These are phyloP conservation scores for Sclerurus mexicanus DNA, from an alignment of 2,113 vertebrate species.

Conservation along the genomic window DNA sequence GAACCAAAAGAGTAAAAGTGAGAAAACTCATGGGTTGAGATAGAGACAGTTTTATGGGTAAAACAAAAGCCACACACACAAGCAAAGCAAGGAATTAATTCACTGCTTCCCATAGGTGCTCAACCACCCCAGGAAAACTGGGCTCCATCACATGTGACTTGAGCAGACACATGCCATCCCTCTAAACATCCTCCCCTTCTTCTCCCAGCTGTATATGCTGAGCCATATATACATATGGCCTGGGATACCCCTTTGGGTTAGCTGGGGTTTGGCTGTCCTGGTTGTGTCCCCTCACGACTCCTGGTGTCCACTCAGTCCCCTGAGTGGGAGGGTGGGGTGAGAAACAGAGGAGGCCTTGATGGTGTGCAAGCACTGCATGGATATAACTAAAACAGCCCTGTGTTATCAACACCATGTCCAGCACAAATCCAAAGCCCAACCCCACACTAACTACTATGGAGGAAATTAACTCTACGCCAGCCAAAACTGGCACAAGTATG, in stretches of 20 bases:
- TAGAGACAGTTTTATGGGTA: background rate
- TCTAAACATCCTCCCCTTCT: background rate
- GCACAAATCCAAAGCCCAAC: background rate
- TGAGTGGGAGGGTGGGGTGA: background rate
- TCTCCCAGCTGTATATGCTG: background rate
- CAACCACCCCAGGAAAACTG: background rate
- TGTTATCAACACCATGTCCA: background rate
- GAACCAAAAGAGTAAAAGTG: background rate
- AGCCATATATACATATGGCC: background rate
- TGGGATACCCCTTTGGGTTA: background rate
- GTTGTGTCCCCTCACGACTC: background rate
- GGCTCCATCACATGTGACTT: background rate
- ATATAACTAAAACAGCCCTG: background rate
- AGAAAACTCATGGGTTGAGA: background rate
- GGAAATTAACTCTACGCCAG: background rate
- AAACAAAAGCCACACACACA: background rate
- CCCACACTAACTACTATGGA: background rate
- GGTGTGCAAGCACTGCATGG: background rate
- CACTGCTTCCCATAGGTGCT: background rate
- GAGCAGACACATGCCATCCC: background rate
- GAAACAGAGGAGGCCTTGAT: background rate
- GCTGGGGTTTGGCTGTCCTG: background rate
- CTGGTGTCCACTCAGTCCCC: background rate
- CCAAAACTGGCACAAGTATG: background rate
- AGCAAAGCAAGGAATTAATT: background rate